These are phyloP conservation scores for Aporophyla nigra DNA, from an alignment of 2,888 invertebrate species.

Conservation along the genomic window DNA sequence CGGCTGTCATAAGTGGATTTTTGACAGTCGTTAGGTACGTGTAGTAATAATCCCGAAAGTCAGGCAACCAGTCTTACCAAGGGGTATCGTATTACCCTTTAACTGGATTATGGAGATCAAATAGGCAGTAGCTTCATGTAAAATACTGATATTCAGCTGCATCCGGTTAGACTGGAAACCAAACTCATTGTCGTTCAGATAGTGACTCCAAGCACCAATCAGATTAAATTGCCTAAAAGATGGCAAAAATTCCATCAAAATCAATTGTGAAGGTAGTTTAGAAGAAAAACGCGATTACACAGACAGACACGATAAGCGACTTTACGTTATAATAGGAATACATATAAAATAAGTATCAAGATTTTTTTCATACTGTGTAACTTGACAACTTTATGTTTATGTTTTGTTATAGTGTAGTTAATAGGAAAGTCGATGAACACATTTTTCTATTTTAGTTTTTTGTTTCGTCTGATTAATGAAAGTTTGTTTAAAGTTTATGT, in stretches of 20 bases:
- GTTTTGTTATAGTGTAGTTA: conserved; percentile 13
- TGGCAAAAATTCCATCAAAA: background rate
- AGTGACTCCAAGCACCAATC: too few relatives aligned
- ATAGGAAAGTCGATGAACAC: conserved; percentile 12
- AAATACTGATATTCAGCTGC: too few relatives aligned
- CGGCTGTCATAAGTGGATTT: too few relatives aligned
- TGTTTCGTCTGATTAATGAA: background rate
- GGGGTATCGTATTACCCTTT: too few relatives aligned
- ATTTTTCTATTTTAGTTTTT: conserved; percentile 8
- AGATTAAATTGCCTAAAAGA: background rate
- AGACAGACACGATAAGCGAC: background rate
- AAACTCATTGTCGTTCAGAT: too few relatives aligned
- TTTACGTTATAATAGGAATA: background rate
- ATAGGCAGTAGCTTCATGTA: too few relatives aligned
- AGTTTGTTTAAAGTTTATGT: conserved; percentile 28
- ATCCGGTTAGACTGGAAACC: too few relatives aligned
- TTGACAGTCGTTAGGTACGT: too few relatives aligned
- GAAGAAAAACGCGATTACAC: background rate
- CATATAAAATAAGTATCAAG: background rate
- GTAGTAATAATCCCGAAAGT: too few relatives aligned
- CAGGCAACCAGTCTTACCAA: too few relatives aligned
- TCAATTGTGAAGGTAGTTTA: background rate
- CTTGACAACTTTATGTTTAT: background rate
- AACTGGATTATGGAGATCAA: too few relatives aligned
- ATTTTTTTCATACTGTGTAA: background rate